Conservation (phyloP, 2,113 vertebrate genomes). For the Leptosomus discolor region DNA sequence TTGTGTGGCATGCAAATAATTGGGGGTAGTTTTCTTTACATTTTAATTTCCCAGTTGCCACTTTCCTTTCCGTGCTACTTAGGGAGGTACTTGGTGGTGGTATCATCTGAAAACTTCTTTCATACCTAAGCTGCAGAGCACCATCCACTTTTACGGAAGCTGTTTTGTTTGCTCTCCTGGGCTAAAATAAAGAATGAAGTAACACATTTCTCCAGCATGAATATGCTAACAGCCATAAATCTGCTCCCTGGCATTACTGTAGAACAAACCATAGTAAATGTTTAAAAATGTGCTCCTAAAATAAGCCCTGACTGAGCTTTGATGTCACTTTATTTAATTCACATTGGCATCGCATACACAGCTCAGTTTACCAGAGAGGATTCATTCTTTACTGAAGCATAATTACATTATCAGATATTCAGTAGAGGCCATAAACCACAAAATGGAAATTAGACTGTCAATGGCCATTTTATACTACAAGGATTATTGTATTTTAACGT, state of each 20-base stretch:
- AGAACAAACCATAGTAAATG: constrained; percentile 63
- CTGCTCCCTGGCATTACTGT: constrained; percentile 50
- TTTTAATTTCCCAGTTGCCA: neutral
- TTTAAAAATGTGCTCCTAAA: constrained; percentile 63
- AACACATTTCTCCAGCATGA: constrained; percentile 54
- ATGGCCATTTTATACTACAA: constrained; percentile 67
- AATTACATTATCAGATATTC: constrained; percentile 79
- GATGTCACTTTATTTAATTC: constrained; percentile 73
- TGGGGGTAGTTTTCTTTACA: neutral
- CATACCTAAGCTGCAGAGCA: constrained; percentile 12
- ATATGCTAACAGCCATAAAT: constrained; percentile 55
- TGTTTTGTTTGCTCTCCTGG: constrained; percentile 48
- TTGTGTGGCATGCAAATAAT: neutral
- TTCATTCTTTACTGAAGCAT: constrained; percentile 68
- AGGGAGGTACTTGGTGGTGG: neutral
- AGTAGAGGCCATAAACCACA: constrained; percentile 73
- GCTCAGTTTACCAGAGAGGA: constrained; percentile 69
- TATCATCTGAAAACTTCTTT: neutral
- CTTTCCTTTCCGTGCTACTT: neutral
- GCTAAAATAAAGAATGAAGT: constrained; percentile 52
- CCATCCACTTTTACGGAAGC: neutral
- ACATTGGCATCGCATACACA: constrained; percentile 66
- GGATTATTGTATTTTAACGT: constrained; percentile 70
- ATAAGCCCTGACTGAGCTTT: constrained; percentile 59
- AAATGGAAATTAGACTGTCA: constrained; percentile 72